phyloP scores from a whole-genome alignment of 2,797 vertebrate genomes.

The Orestias chungarensis region DNA sequence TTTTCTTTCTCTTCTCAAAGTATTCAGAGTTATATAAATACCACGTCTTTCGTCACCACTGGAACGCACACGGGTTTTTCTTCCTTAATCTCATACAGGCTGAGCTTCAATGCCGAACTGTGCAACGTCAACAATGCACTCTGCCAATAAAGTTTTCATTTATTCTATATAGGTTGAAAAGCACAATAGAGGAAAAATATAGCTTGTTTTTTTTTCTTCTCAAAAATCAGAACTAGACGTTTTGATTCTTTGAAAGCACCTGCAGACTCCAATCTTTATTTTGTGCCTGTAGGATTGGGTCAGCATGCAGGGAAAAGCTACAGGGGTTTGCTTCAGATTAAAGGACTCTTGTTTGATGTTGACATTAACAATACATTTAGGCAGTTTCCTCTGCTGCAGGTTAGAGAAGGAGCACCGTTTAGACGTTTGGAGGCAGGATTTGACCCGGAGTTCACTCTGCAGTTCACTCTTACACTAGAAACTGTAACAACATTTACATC shows the following conservation, averaged over 20 bases:
- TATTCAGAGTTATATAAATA: conserved; percentile 27
- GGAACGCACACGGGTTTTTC: not conserved
- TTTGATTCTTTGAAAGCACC: conserved; percentile 28
- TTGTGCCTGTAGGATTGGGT: conserved; percentile 14
- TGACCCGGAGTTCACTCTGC: too few species aligned
- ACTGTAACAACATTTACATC: too few species aligned
- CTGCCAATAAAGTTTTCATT: conserved; percentile 14
- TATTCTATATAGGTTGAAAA: conserved; percentile 31
- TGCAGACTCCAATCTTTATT: conserved; percentile 29
- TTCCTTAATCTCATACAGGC: conserved; percentile 9
- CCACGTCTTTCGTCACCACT: conserved; percentile 41
- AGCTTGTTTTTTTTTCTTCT: conserved; percentile 23
- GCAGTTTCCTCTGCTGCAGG: conserved; percentile 38
- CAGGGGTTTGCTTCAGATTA: conserved; percentile 38
- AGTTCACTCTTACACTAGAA: too few species aligned
- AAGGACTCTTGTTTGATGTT: conserved; percentile 49
- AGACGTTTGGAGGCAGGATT: conserved; percentile 54
- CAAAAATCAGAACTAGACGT: conserved; percentile 14
- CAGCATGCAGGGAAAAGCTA: conserved; percentile 6
- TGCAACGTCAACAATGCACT: conserved; percentile 27
- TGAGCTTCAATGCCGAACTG: conserved; percentile 41
- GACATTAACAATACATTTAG: conserved; percentile 60
- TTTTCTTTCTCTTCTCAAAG: conserved; percentile 19
- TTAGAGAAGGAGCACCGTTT: conserved; percentile 53
- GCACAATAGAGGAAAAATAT: conserved; percentile 34